phyloP scores from a whole-genome alignment of 2,797 vertebrate genomes.

The Chromis chromis region DNA sequence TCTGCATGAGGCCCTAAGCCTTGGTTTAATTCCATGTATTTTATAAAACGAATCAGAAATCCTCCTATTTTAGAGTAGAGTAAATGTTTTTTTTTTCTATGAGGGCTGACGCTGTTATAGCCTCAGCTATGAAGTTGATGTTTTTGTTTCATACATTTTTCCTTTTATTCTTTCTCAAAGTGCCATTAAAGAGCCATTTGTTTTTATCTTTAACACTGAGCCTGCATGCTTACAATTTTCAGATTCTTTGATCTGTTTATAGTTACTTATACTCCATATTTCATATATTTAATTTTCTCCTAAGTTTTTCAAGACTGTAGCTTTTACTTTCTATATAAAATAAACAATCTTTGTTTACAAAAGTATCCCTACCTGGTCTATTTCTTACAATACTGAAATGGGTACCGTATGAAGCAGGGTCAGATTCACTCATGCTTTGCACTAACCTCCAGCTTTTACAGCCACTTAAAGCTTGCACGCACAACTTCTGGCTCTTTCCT shows the following conservation, averaged over 20 bases:
- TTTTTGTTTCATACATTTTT: conserved; percentile 70
- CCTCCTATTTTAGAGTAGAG: conserved; percentile 67
- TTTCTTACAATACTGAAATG: conserved; percentile 61
- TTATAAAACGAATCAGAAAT: conserved; percentile 47
- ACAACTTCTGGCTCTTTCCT: conserved; percentile 31
- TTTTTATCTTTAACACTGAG: conserved; percentile 85
- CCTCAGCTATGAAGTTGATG: conserved; percentile 67
- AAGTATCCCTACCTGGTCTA: conserved; percentile 75
- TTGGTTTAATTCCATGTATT: conserved; percentile 68
- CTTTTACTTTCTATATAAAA: conserved; percentile 87
- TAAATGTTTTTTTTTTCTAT: conserved; percentile 70
- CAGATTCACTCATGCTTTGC: conserved; percentile 59
- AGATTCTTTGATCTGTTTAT: conserved; percentile 83
- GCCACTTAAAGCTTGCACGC: conserved; percentile 61
- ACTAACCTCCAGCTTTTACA: conserved; percentile 69
- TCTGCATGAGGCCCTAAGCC: conserved; percentile 69
- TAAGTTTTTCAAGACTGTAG: conserved; percentile 87
- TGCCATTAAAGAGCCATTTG: conserved; percentile 82
- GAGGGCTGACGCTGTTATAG: conserved; percentile 73
- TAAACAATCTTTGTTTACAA: conserved; percentile 89
- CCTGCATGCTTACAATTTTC: conserved; percentile 89
- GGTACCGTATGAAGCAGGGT: conserved; percentile 27
- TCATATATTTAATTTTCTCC: conserved; percentile 88
- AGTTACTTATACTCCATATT: conserved; percentile 86
- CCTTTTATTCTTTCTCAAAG: conserved; percentile 74